Conservation (phyloP, 1,140 invertebrate species). For the Idris sp. region DNA sequence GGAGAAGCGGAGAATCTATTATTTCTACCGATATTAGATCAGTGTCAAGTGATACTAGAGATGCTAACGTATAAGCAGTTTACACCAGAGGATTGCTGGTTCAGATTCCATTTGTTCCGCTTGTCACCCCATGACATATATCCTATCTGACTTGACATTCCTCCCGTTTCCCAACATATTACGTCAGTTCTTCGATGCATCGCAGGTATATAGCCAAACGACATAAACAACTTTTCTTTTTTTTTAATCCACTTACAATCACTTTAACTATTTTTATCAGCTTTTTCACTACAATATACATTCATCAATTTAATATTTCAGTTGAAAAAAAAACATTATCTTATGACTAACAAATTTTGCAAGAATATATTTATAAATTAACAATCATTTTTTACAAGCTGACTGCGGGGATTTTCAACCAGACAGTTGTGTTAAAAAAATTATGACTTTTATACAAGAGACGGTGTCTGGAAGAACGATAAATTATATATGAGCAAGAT, state of each 20-base stretch:
- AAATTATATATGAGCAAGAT: conserved; percentile 47
- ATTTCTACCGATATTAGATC: conserved; percentile 72
- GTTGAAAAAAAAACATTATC: too few species aligned
- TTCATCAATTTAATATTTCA: too few species aligned
- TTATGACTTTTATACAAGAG: conserved; percentile 42
- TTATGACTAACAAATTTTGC: too few species aligned
- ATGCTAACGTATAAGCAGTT: conserved; percentile 76
- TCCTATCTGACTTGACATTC: conserved; percentile 71
- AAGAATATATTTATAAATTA: conserved; percentile 18
- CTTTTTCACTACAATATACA: neutral
- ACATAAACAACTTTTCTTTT: conserved; percentile 58
- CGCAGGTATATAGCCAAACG: conserved; percentile 40
- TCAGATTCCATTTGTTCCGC: conserved; percentile 79
- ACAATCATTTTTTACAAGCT: conserved; percentile 6
- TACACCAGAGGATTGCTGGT: conserved; percentile 76
- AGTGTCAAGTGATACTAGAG: conserved; percentile 66
- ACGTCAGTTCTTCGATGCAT: conserved; percentile 65
- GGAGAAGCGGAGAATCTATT: conserved; percentile 55
- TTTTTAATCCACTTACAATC: conserved; percentile 23
- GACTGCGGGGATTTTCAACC: conserved; percentile 16
- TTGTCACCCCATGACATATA: conserved; percentile 76
- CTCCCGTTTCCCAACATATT: conserved; percentile 68
- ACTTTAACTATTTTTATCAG: conserved; percentile 13
- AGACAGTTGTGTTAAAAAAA: conserved; percentile 46
- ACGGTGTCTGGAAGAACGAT: conserved; percentile 33